A percentile compares a stretch with the other conserved stretches of the same genome.
These are phyloP conservation scores for Nowickia ferox DNA, from an alignment of 2,888 invertebrate genomes.

Conservation along the genomic window DNA sequence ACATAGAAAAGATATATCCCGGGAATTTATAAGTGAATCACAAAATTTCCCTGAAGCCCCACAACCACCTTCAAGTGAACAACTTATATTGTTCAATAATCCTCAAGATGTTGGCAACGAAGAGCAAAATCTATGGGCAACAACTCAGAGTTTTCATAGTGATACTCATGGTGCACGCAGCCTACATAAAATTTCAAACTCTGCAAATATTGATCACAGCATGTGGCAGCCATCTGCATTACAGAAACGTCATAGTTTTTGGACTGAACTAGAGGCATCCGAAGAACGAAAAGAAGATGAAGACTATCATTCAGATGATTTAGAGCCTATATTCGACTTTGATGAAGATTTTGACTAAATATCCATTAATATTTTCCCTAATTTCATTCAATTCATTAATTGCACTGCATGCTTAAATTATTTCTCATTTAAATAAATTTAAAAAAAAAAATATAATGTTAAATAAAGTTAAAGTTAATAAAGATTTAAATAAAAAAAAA, in stretches of 20 bases:
- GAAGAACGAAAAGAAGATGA: constrained; percentile 39
- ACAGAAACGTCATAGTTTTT: constrained; percentile 65
- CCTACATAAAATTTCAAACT: background rate
- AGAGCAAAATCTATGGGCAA: constrained; percentile 4
- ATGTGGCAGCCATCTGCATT: constrained; percentile 28
- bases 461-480: constrained; percentile 40
- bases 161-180: background rate
- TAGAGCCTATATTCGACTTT: constrained; percentile 58
- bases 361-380: constrained; percentile 11
- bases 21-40: background rate
- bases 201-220: background rate
- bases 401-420: constrained; percentile 33
- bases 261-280: constrained; percentile 56
- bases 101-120: background rate
- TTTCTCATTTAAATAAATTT: constrained; percentile 31
- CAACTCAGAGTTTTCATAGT: background rate
- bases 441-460: background rate
- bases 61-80: constrained; percentile 6
- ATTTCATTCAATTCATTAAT: constrained; percentile 12
- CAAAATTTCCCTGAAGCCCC: constrained; percentile 28
- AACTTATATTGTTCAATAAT: background rate
- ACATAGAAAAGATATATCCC: background rate
- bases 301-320: constrained; percentile 32
- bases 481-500: too few species aligned
- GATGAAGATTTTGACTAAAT: constrained; percentile 62